A percentile compares a stretch with the other conserved stretches of the same genome.
Evolutionary conservation across 2,888 invertebrate species (phyloP).

Genomic region (Pemphredon lugubris): DNA sequence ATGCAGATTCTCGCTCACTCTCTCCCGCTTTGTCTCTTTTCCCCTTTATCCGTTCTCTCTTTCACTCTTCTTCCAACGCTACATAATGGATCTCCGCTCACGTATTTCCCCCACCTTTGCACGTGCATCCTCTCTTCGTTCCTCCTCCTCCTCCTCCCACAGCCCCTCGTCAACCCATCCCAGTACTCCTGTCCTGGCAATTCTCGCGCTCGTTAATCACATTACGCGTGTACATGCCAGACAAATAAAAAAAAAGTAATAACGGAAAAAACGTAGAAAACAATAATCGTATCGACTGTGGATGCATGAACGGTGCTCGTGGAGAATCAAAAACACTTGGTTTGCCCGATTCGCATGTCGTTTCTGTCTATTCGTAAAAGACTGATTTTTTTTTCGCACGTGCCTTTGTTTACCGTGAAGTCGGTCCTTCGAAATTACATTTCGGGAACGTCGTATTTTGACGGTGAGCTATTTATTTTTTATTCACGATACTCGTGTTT

Average conservation of each 20-base stretch:
- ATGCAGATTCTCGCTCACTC: slow-evolving; percentile 9
- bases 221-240: slow-evolving; percentile 42
- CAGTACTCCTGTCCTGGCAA: slow-evolving; percentile 23
- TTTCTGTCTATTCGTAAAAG: too few species aligned
- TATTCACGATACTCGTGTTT: too few species aligned
- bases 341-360: not conserved
- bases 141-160: slow-evolving; percentile 6
- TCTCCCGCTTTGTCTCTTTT: not conserved
- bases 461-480: too few species aligned
- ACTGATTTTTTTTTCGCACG: too few species aligned
- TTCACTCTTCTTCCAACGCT: slow-evolving; percentile 30
- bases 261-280: slow-evolving; percentile 11
- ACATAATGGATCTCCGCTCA: slow-evolving; percentile 52
- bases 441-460: too few species aligned
- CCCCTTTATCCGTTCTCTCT: slow-evolving; percentile 10
- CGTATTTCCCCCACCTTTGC: slow-evolving; percentile 14
- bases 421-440: too few species aligned
- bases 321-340: not conserved
- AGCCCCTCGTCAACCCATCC: not conserved
- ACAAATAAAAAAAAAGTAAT: slow-evolving; percentile 22
- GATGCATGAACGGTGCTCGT: not conserved
- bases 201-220: slow-evolving; percentile 54
- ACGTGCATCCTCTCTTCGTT: not conserved
- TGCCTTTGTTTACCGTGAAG: too few species aligned
- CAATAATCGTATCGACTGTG: slow-evolving; percentile 11